Conservation (phyloP, 2,797 vertebrate genomes). For the Thaleichthys pacificus region DNA sequence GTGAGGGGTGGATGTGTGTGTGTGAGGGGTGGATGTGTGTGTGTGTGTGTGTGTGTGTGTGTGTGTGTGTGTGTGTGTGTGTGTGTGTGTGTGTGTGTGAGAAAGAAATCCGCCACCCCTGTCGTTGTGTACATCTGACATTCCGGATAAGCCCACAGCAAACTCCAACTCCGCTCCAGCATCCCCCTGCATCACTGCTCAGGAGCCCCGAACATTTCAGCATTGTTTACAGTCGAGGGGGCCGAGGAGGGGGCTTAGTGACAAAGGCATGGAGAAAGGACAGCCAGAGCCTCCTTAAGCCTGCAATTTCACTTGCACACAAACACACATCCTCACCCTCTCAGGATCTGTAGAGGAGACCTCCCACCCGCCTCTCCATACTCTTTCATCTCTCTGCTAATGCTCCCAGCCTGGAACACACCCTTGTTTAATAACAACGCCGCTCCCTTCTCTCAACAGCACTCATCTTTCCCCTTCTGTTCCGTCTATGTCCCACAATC, state of each 20-base stretch:
- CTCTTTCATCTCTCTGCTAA: conserved; percentile 7
- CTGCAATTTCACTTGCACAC: conserved; percentile 25
- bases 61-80: not conserved
- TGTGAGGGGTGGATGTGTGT: not conserved
- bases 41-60: not conserved
- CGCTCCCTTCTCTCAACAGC: not conserved
- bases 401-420: not conserved
- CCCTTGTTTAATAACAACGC: not conserved
- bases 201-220: not conserved
- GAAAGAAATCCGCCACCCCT: not conserved
- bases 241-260: not conserved
- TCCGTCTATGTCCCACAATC: not conserved
- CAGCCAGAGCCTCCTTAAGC: conserved; percentile 16
- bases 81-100: not conserved
- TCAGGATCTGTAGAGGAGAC: not conserved
- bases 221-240: not conserved
- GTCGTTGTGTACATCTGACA: not conserved
- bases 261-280: not conserved
- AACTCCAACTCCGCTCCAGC: not conserved
- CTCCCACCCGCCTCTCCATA: not conserved
- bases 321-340: conserved; percentile 4
- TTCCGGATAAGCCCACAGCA: not conserved
- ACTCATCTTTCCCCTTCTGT: not conserved
- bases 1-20: not conserved
- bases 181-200: not conserved